phyloP scores from a whole-genome alignment of 1,140 invertebrate species.

The Diachasmimorpha longicaudata region DNA sequence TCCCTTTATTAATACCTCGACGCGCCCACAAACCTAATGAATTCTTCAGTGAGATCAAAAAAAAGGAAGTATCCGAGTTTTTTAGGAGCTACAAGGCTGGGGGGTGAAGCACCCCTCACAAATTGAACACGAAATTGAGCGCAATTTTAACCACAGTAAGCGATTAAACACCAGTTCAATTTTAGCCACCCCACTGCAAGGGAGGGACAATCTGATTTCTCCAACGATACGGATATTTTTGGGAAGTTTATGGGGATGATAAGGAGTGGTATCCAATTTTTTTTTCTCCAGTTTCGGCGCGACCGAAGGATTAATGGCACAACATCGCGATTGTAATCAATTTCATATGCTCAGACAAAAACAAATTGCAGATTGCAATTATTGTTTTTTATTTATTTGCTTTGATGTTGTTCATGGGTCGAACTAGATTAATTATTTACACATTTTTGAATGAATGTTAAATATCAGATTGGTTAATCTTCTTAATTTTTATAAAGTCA shows the following conservation, averaged over 20 bases:
- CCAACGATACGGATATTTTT: neutral
- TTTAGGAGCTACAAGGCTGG: neutral
- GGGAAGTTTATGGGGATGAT: neutral
- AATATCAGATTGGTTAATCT: no score
- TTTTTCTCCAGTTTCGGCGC: no score
- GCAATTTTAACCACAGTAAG: neutral
- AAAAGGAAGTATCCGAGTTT: conserved; percentile 27
- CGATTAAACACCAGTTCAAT: conserved; percentile 3
- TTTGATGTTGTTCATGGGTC: no score
- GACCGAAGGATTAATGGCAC: no score
- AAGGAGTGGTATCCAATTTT: no score
- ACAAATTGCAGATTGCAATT: no score
- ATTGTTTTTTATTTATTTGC: neutral
- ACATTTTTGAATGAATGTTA: no score
- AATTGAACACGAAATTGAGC: conserved; percentile 16
- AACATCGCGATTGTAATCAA: no score
- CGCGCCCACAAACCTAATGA: conserved; percentile 50
- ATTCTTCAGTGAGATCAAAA: conserved; percentile 54
- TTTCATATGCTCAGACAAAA: no score
- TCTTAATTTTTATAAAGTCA: no score
- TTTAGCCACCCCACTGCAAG: neutral
- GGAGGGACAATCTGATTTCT: neutral
- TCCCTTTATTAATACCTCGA: conserved; percentile 52
- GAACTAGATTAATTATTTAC: no score
- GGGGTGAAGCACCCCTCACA: conserved; percentile 27